A percentile compares a stretch with the other conserved stretches of the same genome.
Conservation (phyloP, 2,797 vertebrate species). For the Notolabrus celidotus region DNA sequence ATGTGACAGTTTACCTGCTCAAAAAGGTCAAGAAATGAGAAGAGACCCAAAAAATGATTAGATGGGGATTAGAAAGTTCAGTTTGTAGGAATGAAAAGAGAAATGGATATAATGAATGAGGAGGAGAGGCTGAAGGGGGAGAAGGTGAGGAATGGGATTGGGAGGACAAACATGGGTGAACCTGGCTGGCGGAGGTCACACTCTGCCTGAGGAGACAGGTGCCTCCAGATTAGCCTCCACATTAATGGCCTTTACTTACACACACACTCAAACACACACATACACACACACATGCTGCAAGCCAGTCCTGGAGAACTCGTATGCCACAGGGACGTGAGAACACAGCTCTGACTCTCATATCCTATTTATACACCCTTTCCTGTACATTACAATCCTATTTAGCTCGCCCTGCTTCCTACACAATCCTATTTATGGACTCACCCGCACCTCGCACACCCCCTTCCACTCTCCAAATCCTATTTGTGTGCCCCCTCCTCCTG, state of each 20-base stretch:
- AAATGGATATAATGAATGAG: slow-evolving; percentile 37
- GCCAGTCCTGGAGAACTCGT: slow-evolving; percentile 64
- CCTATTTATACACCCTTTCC: slow-evolving; percentile 83
- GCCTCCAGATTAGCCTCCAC: slow-evolving; percentile 81
- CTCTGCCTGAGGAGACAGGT: slow-evolving; percentile 82
- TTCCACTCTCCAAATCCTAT: slow-evolving; percentile 76
- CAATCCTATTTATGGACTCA: slow-evolving; percentile 82
- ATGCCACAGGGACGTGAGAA: slow-evolving; percentile 78
- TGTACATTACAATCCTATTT: slow-evolving; percentile 86
- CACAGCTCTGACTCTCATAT: slow-evolving; percentile 80
- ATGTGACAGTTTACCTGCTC: slow-evolving; percentile 66
- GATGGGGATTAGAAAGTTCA: slow-evolving; percentile 46
- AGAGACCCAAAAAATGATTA: slow-evolving; percentile 14
- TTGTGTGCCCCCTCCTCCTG: slow-evolving; percentile 79
- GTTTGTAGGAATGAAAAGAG: slow-evolving; percentile 27
- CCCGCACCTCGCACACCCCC: slow-evolving; percentile 54
- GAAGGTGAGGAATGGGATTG: slow-evolving; percentile 57
- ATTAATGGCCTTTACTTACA: slow-evolving; percentile 80
- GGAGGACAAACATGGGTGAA: slow-evolving; percentile 78
- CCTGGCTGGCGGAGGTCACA: slow-evolving; percentile 82
- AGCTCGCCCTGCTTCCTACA: slow-evolving; percentile 79
- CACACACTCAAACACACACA: slow-evolving; percentile 37
- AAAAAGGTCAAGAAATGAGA: slow-evolving; percentile 41
- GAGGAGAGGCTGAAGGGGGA: slow-evolving; percentile 8
- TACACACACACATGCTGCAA: slow-evolving; percentile 28